Conservation (phyloP, 1,140 invertebrate genomes). For the Anastrepha obliqua region DNA sequence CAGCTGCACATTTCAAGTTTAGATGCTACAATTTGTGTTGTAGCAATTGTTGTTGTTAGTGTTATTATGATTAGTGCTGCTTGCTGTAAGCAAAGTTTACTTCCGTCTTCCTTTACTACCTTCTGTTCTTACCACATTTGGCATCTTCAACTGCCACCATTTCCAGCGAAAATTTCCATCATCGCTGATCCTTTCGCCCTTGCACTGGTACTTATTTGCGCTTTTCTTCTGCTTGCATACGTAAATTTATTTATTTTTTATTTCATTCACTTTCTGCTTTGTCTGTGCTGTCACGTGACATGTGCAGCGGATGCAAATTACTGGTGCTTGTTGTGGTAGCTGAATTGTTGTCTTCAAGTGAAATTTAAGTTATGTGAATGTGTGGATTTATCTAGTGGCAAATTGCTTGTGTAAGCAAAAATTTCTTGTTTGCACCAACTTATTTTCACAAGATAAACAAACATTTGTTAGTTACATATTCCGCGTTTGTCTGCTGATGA, state of each 20-base stretch:
- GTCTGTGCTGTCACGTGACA: conserved; percentile 17
- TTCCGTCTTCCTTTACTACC: neutral
- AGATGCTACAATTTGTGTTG: neutral
- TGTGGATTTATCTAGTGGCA: conserved; percentile 40
- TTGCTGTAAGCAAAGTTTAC: conserved; percentile 50
- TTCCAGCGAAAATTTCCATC: neutral
- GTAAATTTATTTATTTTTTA: neutral
- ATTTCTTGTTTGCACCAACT: conserved; percentile 48
- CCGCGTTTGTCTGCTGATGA: neutral
- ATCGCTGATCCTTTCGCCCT: neutral
- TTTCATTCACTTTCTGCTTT: neutral
- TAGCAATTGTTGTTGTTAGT: conserved; percentile 24
- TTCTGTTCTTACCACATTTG: neutral
- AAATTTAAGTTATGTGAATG: conserved; percentile 34
- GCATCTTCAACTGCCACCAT: conserved; percentile 9
- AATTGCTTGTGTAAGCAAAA: conserved; percentile 41
- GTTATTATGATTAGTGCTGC: conserved; percentile 25
- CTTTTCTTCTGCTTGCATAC: neutral
- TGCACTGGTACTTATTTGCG: neutral
- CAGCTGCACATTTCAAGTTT: conserved; percentile 24
- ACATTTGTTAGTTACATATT: neutral
- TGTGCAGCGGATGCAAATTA: conserved; percentile 43
- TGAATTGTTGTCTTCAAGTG: conserved; percentile 11
- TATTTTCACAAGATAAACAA: conserved; percentile 36
- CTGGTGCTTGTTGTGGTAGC: neutral